Evolutionary conservation across 2,888 invertebrate species (phyloP), one percentile per base, ranked within the genome.

Genomic region (Standfussiana lucernea): DNA sequence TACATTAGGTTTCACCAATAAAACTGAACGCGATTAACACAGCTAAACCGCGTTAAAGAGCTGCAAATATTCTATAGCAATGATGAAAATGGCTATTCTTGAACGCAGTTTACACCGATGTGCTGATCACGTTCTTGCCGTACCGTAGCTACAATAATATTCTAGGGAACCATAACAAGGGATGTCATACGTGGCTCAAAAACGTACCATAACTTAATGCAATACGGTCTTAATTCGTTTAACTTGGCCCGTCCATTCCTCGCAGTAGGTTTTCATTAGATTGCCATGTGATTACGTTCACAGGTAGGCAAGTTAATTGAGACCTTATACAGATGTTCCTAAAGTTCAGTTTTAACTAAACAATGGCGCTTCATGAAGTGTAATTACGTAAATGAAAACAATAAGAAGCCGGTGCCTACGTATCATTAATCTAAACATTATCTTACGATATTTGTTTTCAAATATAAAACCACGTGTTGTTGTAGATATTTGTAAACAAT

Each of bases 251-350:
- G 32, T 42, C 13, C 35, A 28, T 74, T 32, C 35, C 42, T n/a
- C 35, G 61, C 75, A 42, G 42, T 35, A 42, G 8, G 40, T 72
- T 35, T 50, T 24, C 50, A 74, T 50, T 80, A 80, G 28, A 50
- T 74, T 28, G 75, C 42, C 50, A 73, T 50, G 42, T 74, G 81
- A 62, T 80, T 73, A 74, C 35, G 18, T 74, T 37, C 15, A 13
- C 15, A 62, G 2, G 37, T n/a, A 24, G 24, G n/a, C 61, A 80
- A 80, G 28, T 7, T 21, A 73, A 80, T 42, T 15, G 2, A 28
- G 28, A 74, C 18, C 15, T 50, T 80, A 7, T 21, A 0, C 2
- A 0, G 18, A 24, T 50, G 0, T 0, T 0, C 0, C 0, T 50
- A 61, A 50, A 32, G 73, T 24, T 35, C 15, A 5, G 0, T 73